A percentile compares a stretch with the other conserved stretches of the same genome.
These are phyloP conservation scores for Jaculus jaculus DNA, from an alignment of 2,113 vertebrate genomes.

Conservation along the genomic window DNA sequence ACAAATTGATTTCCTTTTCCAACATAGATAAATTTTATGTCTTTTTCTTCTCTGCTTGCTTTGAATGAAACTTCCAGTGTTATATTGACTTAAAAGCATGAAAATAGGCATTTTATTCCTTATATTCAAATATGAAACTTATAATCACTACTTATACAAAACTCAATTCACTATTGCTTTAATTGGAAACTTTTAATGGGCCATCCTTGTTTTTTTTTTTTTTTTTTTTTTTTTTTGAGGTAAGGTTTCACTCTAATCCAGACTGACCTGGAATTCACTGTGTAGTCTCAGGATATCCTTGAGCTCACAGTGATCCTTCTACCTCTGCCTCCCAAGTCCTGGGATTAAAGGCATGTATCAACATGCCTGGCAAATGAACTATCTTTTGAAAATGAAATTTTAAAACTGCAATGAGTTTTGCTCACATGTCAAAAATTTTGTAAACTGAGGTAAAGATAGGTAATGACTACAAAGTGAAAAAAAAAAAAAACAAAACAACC, in stretches of 20 bases:
- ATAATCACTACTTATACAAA: neutral
- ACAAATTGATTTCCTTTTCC: neutral
- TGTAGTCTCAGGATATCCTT: too few relatives aligned
- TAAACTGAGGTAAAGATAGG: neutral
- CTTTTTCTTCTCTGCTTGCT: neutral
- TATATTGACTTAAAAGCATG: neutral
- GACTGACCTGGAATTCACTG: too few relatives aligned
- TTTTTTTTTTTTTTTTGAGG: too few relatives aligned
- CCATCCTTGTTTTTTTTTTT: neutral
- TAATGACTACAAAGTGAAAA: neutral
- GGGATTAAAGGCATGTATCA: too few relatives aligned
- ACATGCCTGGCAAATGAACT: too few relatives aligned
- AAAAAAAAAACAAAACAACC: neutral
- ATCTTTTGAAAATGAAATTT: constrained; percentile 2
- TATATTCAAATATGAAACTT: neutral
- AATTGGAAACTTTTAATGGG: neutral
- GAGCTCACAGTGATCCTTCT: too few relatives aligned
- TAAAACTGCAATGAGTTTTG: neutral
- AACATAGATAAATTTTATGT: neutral
- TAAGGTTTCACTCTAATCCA: too few relatives aligned
- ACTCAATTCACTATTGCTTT: neutral
- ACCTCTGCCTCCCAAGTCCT: too few relatives aligned
- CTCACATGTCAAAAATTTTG: neutral
- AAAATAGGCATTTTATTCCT: neutral
- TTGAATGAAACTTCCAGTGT: neutral